Evolutionary conservation across 2,888 invertebrate genomes (phyloP), one percentile per base, ranked within the genome.

Genomic region (Panopea generosa): DNA sequence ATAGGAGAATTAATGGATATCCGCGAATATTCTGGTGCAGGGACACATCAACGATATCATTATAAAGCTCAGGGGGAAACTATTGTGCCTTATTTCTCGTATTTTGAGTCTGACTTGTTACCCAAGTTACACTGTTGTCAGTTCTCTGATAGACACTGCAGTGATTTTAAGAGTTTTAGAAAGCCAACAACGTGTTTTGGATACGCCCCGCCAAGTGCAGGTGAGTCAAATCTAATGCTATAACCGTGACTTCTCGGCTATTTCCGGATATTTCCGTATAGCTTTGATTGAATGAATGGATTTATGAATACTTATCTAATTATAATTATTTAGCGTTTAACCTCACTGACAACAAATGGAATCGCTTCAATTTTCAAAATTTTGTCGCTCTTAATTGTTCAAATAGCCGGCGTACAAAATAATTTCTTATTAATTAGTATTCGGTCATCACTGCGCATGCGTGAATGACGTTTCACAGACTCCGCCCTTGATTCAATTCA

Each of bases 101-200:
- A 86, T 73, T 87, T 86, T 70, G 69, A 84, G 70, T 66, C 84
- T 38, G 89, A 90, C 72, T 65, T 89, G 29, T 69, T 87, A 24
- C 87, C 90, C 18, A 82, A 73, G 57, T 71, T 89, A 45, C 89
- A 90, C 55, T 90, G 90, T 67, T 89, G 89, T 74, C 78, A 82
- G 66, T 88, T 82, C 63, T 86, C 86, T 9, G 14, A 40, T 2
- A 80, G 72, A 27, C 26, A 66, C 61, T 89, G 89, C 78, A 71
- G 73, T 66, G 65, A 71, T 18, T 89, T 82, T 68, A 79, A 77
- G 26, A 14, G 61, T 9, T 76, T 65, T 22, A 72, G 88, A 26
- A 82, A 80, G 20, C 84, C 86, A 4, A 84, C 86, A 2, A 83
- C 80, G 26, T 88, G 89, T 70, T 72, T 76, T 47, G 81, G 78